These are phyloP conservation scores for Patella pellucida DNA, from an alignment of 2,888 invertebrate genomes.

Conservation along the genomic window DNA sequence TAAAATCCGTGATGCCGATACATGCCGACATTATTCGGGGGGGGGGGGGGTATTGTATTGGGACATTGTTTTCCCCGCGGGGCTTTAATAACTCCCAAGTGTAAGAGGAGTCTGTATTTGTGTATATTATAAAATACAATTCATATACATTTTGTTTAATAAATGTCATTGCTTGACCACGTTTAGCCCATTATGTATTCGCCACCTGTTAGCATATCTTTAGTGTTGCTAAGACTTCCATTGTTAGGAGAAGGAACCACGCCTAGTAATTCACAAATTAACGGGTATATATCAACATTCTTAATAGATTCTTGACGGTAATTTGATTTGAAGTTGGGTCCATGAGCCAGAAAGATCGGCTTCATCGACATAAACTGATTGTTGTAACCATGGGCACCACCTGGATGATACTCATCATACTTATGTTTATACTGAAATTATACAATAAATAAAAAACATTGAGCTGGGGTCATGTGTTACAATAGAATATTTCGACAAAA, in stretches of 20 bases:
- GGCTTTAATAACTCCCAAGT: no score
- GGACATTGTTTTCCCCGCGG: no score
- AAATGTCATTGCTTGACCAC: no score
- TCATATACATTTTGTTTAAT: no score
- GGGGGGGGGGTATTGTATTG: no score
- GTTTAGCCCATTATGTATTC: not conserved
- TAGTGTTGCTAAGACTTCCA: conserved; percentile 50
- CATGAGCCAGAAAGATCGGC: conserved; percentile 65
- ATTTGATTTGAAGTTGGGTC: conserved; percentile 75
- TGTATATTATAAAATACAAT: no score
- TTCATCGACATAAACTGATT: conserved; percentile 68
- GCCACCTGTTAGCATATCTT: conserved; percentile 13
- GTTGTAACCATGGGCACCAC: conserved; percentile 78
- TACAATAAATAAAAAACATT: no score
- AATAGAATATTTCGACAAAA: no score
- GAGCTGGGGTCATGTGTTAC: no score
- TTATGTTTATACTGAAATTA: not conserved
- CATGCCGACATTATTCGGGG: no score
- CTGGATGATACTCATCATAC: not conserved
- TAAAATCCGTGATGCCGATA: no score
- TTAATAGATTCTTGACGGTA: conserved; percentile 74
- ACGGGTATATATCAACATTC: conserved; percentile 78
- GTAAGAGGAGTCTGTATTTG: no score
- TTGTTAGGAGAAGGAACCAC: conserved; percentile 73
- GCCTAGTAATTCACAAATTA: conserved; percentile 77